Evolutionary conservation across 2,888 invertebrate genomes (phyloP), one percentile per base, ranked within the genome.

Genomic region (Ectemnius continuus): DNA sequence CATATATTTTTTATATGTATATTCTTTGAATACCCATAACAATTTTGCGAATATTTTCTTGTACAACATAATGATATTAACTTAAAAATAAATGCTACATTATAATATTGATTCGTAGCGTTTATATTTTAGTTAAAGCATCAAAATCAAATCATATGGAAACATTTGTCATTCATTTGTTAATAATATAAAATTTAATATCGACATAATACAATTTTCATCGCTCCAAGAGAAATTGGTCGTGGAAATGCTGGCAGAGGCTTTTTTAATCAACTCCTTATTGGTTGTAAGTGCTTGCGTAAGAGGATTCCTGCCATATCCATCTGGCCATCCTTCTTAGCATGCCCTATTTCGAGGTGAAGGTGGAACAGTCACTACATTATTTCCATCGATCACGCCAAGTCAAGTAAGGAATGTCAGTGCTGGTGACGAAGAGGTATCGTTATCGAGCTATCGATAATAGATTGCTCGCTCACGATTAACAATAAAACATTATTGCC

Each of bases 381-480:
- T 83, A 73, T 73, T 77, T 84, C 79, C 81, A 84, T 84, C 82
- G 78, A 81, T 84, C 82, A 84, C 72, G 67, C 62, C 72, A 73
- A 73, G 79, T 67, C 77, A 70, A 78, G 77, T 72, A 75, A 67
- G 63, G 72, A 74, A 74, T 70, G 70, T 36, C 74, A 58, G 65
- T 57, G 58, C 36, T 57, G 48, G 47, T 73, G 71, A 78, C 76
- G 74, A 76, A 80, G 78, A 81, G 67, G 68, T 72, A 78, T 78
- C 67, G 66, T 67, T 18, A 28, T 57, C 46, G 70, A 63, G 62
- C 18, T 18, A 46, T n/a, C 52, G 47, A 26, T 45, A 77, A 69
- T 67, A 61, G 60, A 68, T 68, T 69, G 57, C 59, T 23, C 46
- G 23, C 36, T 68, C 60, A 13, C 61, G 26, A 23, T 48, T n/a